A percentile compares a stretch with the other conserved stretches of the same genome.
These are phyloP conservation scores for Linepithema humile DNA, from an alignment of 1,140 invertebrate genomes.

Conservation along the genomic window DNA sequence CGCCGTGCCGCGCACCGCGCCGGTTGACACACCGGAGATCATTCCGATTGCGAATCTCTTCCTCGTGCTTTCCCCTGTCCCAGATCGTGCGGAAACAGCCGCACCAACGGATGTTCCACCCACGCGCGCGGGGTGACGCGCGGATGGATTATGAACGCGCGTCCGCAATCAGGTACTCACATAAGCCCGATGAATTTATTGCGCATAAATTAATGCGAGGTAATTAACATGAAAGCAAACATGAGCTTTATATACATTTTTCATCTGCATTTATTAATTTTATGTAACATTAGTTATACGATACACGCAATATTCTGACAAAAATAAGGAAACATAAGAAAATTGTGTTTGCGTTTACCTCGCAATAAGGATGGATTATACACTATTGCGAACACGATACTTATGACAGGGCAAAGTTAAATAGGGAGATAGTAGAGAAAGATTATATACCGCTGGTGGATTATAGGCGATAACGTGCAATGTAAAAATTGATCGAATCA, in stretches of 20 bases:
- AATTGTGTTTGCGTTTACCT: background rate
- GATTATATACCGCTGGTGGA: background rate
- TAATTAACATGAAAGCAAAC: no score
- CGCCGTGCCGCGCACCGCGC: background rate
- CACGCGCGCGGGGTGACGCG: conserved; percentile 16
- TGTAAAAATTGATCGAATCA: conserved; percentile 1
- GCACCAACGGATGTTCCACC: background rate
- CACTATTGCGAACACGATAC: background rate
- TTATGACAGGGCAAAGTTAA: background rate
- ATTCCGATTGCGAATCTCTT: conserved; percentile 68
- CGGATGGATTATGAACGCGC: conserved; percentile 10
- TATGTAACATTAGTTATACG: no score
- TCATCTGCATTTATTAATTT: no score
- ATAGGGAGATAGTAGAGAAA: background rate
- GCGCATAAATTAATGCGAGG: conserved; percentile 43
- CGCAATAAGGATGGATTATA: background rate
- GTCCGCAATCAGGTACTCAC: conserved; percentile 29
- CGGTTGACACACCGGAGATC: conserved; percentile 61
- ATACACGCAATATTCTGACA: no score
- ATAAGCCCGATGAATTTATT: conserved; percentile 8
- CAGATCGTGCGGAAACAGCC: conserved; percentile 51
- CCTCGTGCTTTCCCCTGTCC: conserved; percentile 48
- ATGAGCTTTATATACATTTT: no score
- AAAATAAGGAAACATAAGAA: background rate
- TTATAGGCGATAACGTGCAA: conserved; percentile 4